Base-by-base conservation (phyloP, 37 sponge, comb jelly and placozoan species). In the Amphimedon queenslandica region DNA sequence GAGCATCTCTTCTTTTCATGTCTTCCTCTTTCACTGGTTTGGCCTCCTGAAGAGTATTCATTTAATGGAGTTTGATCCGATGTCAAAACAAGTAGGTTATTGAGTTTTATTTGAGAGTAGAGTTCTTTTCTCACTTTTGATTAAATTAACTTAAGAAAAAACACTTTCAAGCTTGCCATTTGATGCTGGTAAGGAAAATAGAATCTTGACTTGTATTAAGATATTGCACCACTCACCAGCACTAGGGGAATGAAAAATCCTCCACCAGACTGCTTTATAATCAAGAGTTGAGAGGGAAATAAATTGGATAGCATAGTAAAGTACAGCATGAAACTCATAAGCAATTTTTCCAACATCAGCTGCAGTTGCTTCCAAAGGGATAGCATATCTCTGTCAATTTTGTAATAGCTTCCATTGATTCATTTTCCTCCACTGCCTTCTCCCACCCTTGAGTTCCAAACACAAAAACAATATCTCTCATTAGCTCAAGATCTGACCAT, bases 261-360 rank as follows among this genome's bases (percentile, higher is more conserved):
- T 70, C 88, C 88, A 88, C 88, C 88, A 88, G 21, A 88, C 83
- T 6, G 83, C 34, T 43, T 42, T 56, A 55, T 87, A 87, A 6
- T 81, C 78, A 30, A 82, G 61, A 32, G 88, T 78, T 1, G 88
- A 73, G 24, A 81, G 78, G 4, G 88, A 81, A 40, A 87, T 81
- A 64, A 51, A 87, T 36, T 82, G 67, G 8, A 63, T 67, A 35
- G 87, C 87, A 80, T 86, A 81, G 16, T 64, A n/a, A 31, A 81
- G 51, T 21, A 87, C 16, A 23, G 25, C 67, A 30, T 34, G 2
- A 33, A 81, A 87, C 39, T 81, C 78, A 55, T 28, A 42, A 33
- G 37, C 40, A 53, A 81, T 55, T 67, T 21, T 28, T 41, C 36
- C 41, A n/a, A n/a, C 10, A n/a, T 87, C 72, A 39, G 43, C 77